Conservation (phyloP, 2,797 vertebrate species). For the Merluccius polli region DNA sequence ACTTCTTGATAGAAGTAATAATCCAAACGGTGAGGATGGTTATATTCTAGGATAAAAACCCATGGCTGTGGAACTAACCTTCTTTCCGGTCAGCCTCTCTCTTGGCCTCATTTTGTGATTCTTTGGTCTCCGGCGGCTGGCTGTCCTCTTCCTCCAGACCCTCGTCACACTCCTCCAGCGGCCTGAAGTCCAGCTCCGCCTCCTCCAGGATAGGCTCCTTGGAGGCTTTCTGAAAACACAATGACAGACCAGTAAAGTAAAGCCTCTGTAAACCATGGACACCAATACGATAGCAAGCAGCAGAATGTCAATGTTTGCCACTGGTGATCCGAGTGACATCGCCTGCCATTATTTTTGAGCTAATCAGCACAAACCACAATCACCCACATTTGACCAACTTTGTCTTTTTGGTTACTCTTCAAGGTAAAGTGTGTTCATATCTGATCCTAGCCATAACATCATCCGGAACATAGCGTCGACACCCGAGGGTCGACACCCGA, state of each 20-base stretch:
- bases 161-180: slow-evolving; percentile 83
- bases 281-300: no score
- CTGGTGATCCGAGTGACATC: no score
- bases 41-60: neutral
- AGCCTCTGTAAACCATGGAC: neutral
- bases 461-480: neutral
- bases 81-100: slow-evolving; percentile 73
- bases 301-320: no score
- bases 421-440: neutral
- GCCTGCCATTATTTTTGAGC: neutral
- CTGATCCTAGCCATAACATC: neutral
- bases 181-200: slow-evolving; percentile 92
- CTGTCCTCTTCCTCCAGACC: slow-evolving; percentile 82
- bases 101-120: slow-evolving; percentile 73
- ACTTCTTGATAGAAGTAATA: neutral
- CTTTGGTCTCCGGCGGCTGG: slow-evolving; percentile 87
- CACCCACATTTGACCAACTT: neutral
- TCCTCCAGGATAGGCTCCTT: slow-evolving; percentile 97
- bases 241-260: neutral
- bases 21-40: neutral
- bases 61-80: slow-evolving; percentile 38
- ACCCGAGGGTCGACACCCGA: no score
- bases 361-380: neutral
- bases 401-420: neutral
- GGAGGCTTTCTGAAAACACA: slow-evolving; percentile 82